phyloP scores from a whole-genome alignment of 2,888 invertebrate species.

The Hymenopus coronatus region DNA sequence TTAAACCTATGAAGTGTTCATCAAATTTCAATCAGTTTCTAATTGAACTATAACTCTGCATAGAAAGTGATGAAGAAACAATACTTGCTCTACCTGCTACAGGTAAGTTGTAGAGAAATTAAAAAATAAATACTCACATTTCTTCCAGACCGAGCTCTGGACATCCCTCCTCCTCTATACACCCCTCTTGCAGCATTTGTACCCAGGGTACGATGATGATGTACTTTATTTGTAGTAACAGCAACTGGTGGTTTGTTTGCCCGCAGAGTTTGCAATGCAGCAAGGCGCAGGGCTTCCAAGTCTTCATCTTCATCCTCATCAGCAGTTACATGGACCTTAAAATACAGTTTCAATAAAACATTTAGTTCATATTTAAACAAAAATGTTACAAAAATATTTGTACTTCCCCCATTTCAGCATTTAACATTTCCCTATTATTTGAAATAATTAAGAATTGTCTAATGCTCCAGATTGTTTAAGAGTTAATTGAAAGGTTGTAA shows the following conservation, averaged over 20 bases:
- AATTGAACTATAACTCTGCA: too few species aligned
- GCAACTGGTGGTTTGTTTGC: conserved; percentile 34
- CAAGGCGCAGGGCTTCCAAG: conserved; percentile 51
- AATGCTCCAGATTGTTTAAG: too few species aligned
- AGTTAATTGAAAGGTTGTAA: too few species aligned
- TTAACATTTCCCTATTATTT: neutral
- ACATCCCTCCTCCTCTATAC: neutral
- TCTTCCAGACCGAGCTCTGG: neutral
- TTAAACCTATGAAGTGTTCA: too few species aligned
- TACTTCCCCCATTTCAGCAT: neutral
- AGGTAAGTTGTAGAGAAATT: too few species aligned
- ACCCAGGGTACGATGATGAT: neutral
- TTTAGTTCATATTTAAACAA: neutral
- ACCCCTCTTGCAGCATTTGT: neutral
- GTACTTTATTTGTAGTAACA: neutral
- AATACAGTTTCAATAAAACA: neutral
- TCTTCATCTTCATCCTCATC: conserved; percentile 54
- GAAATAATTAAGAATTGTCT: too few species aligned
- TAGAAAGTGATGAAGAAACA: too few species aligned
- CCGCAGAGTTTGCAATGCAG: conserved; percentile 50
- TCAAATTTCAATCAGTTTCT: too few species aligned
- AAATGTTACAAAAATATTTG: neutral
- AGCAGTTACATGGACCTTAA: conserved; percentile 32
- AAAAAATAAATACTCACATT: neutral
- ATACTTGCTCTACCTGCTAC: too few species aligned